These are phyloP conservation scores for Ameiurus melas DNA, from an alignment of 2,113 vertebrate species.

Conservation along the genomic window DNA sequence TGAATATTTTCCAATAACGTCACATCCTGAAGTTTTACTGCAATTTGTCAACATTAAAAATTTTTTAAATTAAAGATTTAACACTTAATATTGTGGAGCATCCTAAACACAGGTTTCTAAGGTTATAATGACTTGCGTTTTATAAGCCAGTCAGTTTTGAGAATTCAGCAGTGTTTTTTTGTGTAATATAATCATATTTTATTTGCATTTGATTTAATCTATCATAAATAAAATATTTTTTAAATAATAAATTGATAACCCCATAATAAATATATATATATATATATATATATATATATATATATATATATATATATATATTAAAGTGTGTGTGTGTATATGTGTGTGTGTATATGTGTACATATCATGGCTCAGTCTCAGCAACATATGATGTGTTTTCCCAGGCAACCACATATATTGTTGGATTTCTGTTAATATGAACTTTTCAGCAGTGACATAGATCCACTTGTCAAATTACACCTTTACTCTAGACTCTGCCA, in stretches of 20 bases:
- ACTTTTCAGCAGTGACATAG: background rate
- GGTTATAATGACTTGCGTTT: background rate
- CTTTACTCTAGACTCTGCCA: background rate
- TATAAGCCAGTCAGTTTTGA: background rate
- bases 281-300: no score
- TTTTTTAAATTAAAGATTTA: background rate
- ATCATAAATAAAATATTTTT: background rate
- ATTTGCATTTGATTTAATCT: background rate
- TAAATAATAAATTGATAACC: background rate
- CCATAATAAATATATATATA: no score
- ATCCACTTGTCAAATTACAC: background rate
- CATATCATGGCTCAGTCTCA: background rate
- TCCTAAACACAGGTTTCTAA: background rate
- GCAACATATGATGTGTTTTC: background rate
- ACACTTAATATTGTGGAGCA: background rate
- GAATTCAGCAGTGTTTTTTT: background rate
- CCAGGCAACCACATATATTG: background rate
- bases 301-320: no score
- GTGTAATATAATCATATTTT: background rate
- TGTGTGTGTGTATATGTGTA: no score
- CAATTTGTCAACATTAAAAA: no score
- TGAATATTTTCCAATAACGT: background rate
- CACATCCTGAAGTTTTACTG: background rate
- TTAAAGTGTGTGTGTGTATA: no score
- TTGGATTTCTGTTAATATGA: background rate